These are phyloP conservation scores for Oxytorus armatus DNA, from an alignment of 2,888 invertebrate species.

Conservation along the genomic window DNA sequence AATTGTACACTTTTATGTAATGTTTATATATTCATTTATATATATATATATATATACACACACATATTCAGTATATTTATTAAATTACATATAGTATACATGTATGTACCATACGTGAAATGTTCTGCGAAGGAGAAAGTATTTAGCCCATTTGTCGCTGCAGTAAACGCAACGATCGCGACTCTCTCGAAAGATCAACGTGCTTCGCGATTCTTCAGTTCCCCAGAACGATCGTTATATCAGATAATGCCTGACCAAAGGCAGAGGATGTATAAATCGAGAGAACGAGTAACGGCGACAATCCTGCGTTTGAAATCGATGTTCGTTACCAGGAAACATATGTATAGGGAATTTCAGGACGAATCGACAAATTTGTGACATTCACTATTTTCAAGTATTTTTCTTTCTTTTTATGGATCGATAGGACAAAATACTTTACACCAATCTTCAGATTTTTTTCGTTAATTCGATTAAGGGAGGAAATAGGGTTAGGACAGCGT, in stretches of 20 bases:
- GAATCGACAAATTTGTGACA: too few species aligned
- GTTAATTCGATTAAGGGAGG: too few species aligned
- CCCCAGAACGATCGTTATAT: slow-evolving; percentile 42
- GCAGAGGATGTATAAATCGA: slow-evolving; percentile 20
- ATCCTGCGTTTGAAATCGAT: slow-evolving; percentile 14
- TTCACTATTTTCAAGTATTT: not conserved
- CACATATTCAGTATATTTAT: not conserved
- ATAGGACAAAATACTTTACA: too few species aligned
- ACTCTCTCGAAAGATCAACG: slow-evolving; percentile 63
- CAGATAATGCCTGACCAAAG: slow-evolving; percentile 21
- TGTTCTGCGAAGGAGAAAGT: slow-evolving; percentile 74
- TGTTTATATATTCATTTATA: not conserved
- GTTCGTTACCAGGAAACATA: not conserved
- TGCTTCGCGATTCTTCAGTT: slow-evolving; percentile 45
- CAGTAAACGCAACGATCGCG: slow-evolving; percentile 41
- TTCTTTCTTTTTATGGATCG: too few species aligned
- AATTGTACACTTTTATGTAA: slow-evolving; percentile 11
- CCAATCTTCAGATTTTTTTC: too few species aligned
- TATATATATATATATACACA: not conserved
- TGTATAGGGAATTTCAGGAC: too few species aligned
- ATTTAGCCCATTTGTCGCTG: slow-evolving; percentile 73
- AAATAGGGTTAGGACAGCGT: too few species aligned
- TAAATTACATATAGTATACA: not conserved
- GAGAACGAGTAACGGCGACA: slow-evolving; percentile 12
- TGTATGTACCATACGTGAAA: not conserved